Conservation (phyloP, 2,888 invertebrate genomes). For the Galeruca laticollis region DNA sequence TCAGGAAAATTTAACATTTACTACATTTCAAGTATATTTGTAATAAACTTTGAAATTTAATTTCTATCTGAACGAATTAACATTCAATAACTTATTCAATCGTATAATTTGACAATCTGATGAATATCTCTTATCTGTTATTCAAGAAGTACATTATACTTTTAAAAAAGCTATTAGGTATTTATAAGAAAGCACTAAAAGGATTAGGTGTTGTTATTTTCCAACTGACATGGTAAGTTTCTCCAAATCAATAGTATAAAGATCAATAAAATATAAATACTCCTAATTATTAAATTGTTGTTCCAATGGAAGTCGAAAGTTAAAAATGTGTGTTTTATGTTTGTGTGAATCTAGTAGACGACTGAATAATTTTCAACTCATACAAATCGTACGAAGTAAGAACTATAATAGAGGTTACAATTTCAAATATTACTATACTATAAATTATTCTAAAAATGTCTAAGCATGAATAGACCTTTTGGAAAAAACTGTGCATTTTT, state of each 20-base stretch:
- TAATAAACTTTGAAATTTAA: background rate
- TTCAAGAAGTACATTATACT: conserved; percentile 12
- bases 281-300: background rate
- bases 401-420: too few species aligned
- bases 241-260: background rate
- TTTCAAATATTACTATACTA: too few species aligned
- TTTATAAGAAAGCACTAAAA: background rate
- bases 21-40: background rate
- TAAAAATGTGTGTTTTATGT: background rate
- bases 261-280: background rate
- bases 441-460: too few species aligned
- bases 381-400: too few species aligned
- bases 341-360: too few species aligned
- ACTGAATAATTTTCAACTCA: too few species aligned
- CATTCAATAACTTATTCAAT: background rate
- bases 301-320: background rate
- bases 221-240: background rate
- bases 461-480: too few species aligned
- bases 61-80: background rate
- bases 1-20: too few species aligned
- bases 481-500: too few species aligned
- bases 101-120: conserved; percentile 2
- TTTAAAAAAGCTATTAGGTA: background rate
- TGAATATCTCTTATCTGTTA: conserved; percentile 1
- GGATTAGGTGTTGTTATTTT: background rate